phyloP scores from a whole-genome alignment of 2,888 invertebrate species.

The Cantharis flavilabris region DNA sequence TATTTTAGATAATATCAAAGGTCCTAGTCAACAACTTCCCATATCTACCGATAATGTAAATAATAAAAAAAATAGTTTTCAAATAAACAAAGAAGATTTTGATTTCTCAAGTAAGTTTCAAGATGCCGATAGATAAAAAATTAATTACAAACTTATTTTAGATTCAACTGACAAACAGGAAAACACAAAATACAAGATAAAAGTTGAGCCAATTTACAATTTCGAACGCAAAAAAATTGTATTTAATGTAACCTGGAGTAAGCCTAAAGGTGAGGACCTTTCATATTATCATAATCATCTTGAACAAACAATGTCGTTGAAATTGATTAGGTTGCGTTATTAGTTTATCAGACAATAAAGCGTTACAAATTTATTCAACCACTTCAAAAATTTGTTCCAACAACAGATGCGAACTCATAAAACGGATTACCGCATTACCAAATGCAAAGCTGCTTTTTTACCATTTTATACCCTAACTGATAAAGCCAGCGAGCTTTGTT shows the following conservation, averaged over 20 bases:
- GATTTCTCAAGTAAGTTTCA: background rate
- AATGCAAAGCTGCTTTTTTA: background rate
- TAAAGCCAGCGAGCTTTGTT: background rate
- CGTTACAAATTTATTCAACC: background rate
- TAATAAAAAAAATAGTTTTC: background rate
- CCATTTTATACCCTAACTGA: background rate
- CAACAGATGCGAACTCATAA: background rate
- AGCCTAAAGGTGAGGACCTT: constrained; percentile 4
- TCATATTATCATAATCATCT: background rate
- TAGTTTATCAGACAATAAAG: background rate
- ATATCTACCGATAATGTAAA: background rate
- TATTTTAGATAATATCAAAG: background rate
- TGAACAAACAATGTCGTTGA: background rate
- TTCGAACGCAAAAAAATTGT: constrained; percentile 8
- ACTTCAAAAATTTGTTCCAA: background rate
- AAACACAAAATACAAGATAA: background rate
- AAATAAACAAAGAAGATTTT: background rate
- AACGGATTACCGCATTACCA: background rate
- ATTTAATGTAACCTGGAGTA: constrained; percentile 12
- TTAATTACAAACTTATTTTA: background rate
- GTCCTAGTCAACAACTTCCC: background rate
- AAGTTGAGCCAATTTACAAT: constrained; percentile 4
- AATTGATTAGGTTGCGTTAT: background rate
- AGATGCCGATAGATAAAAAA: background rate
- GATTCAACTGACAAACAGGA: background rate